phyloP scores from a whole-genome alignment of 2,888 invertebrate species.

The Synergus laeviventris region DNA sequence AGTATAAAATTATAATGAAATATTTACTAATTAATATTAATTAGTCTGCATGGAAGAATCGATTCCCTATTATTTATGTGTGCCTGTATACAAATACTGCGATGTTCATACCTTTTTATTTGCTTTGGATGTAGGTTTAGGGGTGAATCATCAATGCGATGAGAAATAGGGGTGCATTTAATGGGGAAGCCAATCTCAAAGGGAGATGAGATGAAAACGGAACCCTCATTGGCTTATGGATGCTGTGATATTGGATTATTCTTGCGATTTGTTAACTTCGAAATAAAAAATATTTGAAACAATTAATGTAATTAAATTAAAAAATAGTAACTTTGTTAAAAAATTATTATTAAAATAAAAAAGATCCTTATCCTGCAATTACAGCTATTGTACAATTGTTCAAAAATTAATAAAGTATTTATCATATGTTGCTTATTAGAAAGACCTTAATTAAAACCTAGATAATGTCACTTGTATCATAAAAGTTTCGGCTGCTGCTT shows the following conservation, averaged over 20 bases:
- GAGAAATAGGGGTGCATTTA: background rate
- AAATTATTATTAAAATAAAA: slow-evolving; percentile 15
- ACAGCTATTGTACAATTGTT: background rate
- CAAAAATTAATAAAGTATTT: slow-evolving; percentile 9
- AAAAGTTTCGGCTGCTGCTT: slow-evolving; percentile 84
- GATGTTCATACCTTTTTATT: slow-evolving; percentile 5
- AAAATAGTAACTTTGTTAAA: background rate
- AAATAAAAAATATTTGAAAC: background rate
- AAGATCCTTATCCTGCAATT: background rate
- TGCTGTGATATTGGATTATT: background rate
- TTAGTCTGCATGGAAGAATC: background rate
- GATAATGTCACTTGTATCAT: slow-evolving; percentile 59
- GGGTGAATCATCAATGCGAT: background rate
- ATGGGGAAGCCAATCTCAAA: slow-evolving; percentile 10
- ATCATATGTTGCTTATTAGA: background rate
- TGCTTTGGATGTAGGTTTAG: background rate
- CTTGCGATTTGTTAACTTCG: background rate
- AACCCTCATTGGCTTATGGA: slow-evolving; percentile 6
- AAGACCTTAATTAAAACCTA: background rate
- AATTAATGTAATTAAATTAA: background rate
- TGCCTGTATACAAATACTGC: background rate
- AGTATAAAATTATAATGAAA: no score
- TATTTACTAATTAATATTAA: background rate
- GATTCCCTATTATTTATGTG: background rate
- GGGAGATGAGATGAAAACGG: slow-evolving; percentile 7